Evolutionary conservation across 2,888 invertebrate species (phyloP), one percentile per base, ranked within the genome.

Genomic region (Phymatocera aterrima): DNA sequence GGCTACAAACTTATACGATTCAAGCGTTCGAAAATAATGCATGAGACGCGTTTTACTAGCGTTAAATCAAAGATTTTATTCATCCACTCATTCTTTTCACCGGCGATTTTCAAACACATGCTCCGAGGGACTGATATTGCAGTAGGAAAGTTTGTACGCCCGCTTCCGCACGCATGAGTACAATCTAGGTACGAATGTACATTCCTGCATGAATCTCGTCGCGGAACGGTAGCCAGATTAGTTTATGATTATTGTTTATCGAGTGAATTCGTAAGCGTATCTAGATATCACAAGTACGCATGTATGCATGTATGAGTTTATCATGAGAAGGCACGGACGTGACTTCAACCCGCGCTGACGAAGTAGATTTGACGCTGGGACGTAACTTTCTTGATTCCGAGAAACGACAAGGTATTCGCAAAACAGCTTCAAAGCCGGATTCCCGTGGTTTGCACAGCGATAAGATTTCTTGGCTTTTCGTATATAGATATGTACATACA

Each of bases 361-460:
- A n/a, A n/a, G n/a, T n/a, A n/a, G n/a, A n/a, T n/a, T n/a, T n/a
- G n/a, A n/a, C n/a, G n/a, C n/a, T n/a, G n/a, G n/a, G n/a, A 40
- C 43, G 24, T 8, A 43, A 77, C 46, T 77, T 24, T 61, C 43
- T 64, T 10, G 31, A 77, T 85, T 85, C 85, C 81, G 79, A 80
- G 85, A 85, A 85, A 64, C 72, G 28, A 46, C 10, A 34, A 31
- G n/a, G 37, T 40, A 75, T 83, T 81, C 82, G 85, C 84, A 81
- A 84, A 81, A n/a, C n/a, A n/a, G 80, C 83, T 84, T 85, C 85
- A 85, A 85, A 85, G 84, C 81, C 82, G 80, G 82, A 75, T 79
- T 78, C 78, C 77, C 68, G 78, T 54, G 82, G 84, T 85, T 85
- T 85, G 84, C 85, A 85, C 85, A 85, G 74, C 80, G 84, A 85